Evolutionary conservation across 2,888 invertebrate genomes (phyloP).

Genomic region (Cosmia trapezina): DNA sequence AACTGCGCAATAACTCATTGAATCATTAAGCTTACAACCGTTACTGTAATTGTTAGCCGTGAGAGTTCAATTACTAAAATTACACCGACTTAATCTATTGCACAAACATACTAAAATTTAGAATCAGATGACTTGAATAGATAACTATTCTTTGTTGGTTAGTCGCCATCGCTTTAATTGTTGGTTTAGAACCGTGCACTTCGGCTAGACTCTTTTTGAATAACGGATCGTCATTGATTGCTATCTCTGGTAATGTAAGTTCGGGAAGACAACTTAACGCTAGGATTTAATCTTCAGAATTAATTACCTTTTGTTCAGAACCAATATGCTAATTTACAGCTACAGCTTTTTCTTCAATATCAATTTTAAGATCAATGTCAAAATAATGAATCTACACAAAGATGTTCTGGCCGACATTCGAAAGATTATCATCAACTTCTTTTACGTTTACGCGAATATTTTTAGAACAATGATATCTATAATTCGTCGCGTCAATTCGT

Average conservation of each 20-base stretch:
- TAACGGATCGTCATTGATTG: conserved; percentile 64
- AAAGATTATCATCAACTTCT: conserved; percentile 31
- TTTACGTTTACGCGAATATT: conserved; percentile 45
- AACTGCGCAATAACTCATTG: conserved; percentile 75
- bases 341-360: conserved; percentile 29
- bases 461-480: conserved; percentile 60
- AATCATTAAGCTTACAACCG: conserved; percentile 77
- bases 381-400: conserved; percentile 29
- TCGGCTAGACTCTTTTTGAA: conserved; percentile 58
- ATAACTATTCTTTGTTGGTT: conserved; percentile 75
- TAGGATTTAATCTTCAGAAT: conserved; percentile 56
- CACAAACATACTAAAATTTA: conserved; percentile 74
- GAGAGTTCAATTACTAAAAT: conserved; percentile 79
- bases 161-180: conserved; percentile 75
- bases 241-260: conserved; percentile 64
- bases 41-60: conserved; percentile 77
- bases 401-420: neutral
- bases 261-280: conserved; percentile 53
- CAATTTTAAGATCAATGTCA: conserved; percentile 34
- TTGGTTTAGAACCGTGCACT: conserved; percentile 64
- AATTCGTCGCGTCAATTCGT: conserved; percentile 56
- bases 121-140: conserved; percentile 74
- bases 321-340: conserved; percentile 53
- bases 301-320: conserved; percentile 59
- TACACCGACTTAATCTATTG: conserved; percentile 77